A percentile compares a stretch with the other conserved stretches of the same genome.
phyloP scores from a whole-genome alignment of 2,888 invertebrate genomes.

The Rhamphomyia laevipes region DNA sequence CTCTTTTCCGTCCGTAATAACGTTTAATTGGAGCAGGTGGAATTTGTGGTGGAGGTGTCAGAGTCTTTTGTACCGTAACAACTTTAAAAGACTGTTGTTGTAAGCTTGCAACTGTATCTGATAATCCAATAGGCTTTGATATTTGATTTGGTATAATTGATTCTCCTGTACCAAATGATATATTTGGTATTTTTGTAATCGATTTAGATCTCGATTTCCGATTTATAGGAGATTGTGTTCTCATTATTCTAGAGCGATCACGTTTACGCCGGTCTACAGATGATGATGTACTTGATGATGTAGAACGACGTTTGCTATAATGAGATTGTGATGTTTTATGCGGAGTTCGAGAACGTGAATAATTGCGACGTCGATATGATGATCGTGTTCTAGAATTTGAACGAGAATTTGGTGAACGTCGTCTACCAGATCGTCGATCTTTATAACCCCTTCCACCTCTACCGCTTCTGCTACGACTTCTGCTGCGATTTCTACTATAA shows the following conservation, averaged over 20 bases:
- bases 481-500: slow-evolving; percentile 9
- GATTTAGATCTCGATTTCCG: slow-evolving; percentile 1
- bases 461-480: slow-evolving; percentile 13
- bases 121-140: background rate
- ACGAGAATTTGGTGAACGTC: slow-evolving; percentile 20
- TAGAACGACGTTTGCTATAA: slow-evolving; percentile 14
- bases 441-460: slow-evolving; percentile 5
- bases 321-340: slow-evolving; percentile 19
- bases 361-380: slow-evolving; percentile 18
- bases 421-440: slow-evolving; percentile 15
- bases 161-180: slow-evolving; percentile 1
- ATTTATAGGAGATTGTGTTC: background rate
- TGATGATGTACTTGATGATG: slow-evolving; percentile 15
- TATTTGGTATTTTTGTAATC: slow-evolving; percentile 7
- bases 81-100: background rate
- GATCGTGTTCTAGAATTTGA: slow-evolving; percentile 24
- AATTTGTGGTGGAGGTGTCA: slow-evolving; percentile 10
- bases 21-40: slow-evolving; percentile 37
- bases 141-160: background rate
- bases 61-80: background rate
- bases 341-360: slow-evolving; percentile 25
- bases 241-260: slow-evolving; percentile 1
- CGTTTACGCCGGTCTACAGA: background rate
- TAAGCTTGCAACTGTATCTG: slow-evolving; percentile 6
- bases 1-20: slow-evolving; percentile 46